Evolutionary conservation across 1,140 invertebrate species (phyloP), one percentile per base, ranked within the genome.

Genomic region (Cheumatopsyche charites): DNA sequence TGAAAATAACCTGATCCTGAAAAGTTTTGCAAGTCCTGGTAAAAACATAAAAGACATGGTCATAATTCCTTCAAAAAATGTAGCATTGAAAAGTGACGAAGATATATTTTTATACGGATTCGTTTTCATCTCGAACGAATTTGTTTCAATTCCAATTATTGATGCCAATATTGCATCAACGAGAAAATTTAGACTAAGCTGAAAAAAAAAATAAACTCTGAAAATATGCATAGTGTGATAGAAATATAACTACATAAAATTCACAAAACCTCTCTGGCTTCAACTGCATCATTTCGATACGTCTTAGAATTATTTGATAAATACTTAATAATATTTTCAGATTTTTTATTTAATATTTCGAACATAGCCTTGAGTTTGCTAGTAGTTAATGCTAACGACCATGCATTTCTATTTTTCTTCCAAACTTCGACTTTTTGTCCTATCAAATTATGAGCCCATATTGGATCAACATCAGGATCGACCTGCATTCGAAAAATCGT

Each of bases 351-450:
- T 13, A 71, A n/a, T 4, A 12, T 42, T 15, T 68, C 69, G 17
- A 62, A 71, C 55, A 74, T 58, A 25, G 62, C 73, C 75, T 79
- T 83, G 45, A 85, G 74, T 75, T 82, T 78, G 62, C 70, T 74
- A 17, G 62, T 19, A 17, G 74, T 75, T 55, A 78, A 75, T 45
- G 61, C 67, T 21, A 62, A 55, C 5, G 70, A 55, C 63, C 77
- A 72, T 45, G 73, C 63, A 13, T 15, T 62, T 19, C 75, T 72
- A 73, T 69, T 78, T 77, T 15, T 77, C 77, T 72, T 80, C 79
- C 70, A 80, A 74, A 67, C 73, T 70, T 55, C 65, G 45, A 78
- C 79, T 58, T 73, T 75, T 17, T 76, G 67, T 9, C 69, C 17
- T 55, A 79, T 78, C 1, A 74, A 29, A 73, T 77, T 77, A 25